These are phyloP conservation scores for Clarias gariepinus DNA, from an alignment of 2,113 vertebrate genomes.

Conservation along the genomic window DNA sequence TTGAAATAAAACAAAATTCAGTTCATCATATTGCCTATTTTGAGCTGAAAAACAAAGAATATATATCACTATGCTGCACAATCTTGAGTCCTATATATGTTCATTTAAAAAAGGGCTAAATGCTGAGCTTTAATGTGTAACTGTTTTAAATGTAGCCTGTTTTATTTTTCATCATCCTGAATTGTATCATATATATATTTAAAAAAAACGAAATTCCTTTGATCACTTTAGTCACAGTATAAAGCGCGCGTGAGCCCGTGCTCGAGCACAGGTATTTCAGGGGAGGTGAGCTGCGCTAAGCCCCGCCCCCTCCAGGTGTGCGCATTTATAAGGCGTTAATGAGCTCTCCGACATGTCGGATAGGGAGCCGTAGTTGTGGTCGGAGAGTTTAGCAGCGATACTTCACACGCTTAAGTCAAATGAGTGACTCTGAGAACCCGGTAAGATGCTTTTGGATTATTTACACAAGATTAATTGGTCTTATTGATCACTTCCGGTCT, in stretches of 20 bases:
- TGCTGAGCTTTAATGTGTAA: no score
- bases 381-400: conserved; percentile 40
- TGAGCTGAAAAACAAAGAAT: no score
- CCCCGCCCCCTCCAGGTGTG: conserved; percentile 62
- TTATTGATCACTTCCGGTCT: not conserved
- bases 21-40: no score
- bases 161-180: no score
- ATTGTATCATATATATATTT: no score
- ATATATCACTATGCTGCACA: no score
- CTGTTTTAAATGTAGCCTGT: no score
- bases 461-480: not conserved
- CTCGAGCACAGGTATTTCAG: not conserved
- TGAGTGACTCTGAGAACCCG: conserved; percentile 68
- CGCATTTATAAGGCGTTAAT: conserved; percentile 62
- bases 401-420: conserved; percentile 34
- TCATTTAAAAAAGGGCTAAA: no score
- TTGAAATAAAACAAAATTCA: no score
- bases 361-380: not conserved
- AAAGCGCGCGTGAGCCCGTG: not conserved
- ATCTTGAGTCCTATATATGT: no score
- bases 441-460: conserved; percentile 60
- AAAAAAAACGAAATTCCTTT: not conserved
- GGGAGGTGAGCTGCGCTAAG: conserved; percentile 29
- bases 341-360: conserved; percentile 42
- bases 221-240: not conserved